These are phyloP conservation scores for Wasmannia auropunctata DNA, from an alignment of 1,140 invertebrate species.

Conservation along the genomic window DNA sequence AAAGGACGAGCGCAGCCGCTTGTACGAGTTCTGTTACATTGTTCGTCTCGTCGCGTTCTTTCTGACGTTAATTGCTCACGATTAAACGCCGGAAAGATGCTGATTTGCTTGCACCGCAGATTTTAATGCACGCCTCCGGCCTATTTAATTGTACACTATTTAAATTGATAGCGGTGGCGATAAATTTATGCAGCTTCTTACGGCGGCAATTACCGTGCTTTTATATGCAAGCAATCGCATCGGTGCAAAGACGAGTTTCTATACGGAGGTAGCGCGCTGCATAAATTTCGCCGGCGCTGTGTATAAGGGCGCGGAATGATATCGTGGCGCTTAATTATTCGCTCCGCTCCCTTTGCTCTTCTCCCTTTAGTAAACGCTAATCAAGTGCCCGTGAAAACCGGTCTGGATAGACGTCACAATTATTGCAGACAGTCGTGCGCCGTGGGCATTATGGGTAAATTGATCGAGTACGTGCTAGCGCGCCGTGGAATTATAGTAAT, in stretches of 20 bases:
- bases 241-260: slow-evolving; percentile 28
- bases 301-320: slow-evolving; percentile 46
- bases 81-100: not conserved
- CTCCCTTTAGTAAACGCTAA: slow-evolving; percentile 46
- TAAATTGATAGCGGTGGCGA: slow-evolving; percentile 29
- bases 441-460: slow-evolving; percentile 23
- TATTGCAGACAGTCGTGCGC: slow-evolving; percentile 41
- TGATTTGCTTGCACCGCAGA: not conserved
- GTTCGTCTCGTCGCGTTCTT: not conserved
- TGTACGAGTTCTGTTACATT: not conserved
- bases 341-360: slow-evolving; percentile 15
- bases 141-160: slow-evolving; percentile 41
- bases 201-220: slow-evolving; percentile 26
- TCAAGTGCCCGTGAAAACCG: slow-evolving; percentile 49
- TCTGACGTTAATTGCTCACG: not conserved
- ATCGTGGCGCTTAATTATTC: slow-evolving; percentile 52
- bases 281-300: slow-evolving; percentile 25
- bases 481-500: slow-evolving; percentile 27
- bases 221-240: slow-evolving; percentile 55
- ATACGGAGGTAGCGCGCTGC: slow-evolving; percentile 6
- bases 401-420: slow-evolving; percentile 44
- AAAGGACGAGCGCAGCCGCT: not conserved
- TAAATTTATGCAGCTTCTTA: slow-evolving; percentile 43
- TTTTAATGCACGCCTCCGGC: not conserved
- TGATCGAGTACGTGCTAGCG: slow-evolving; percentile 32